Evolutionary conservation across 2,113 vertebrate genomes (phyloP).

Genomic region (Cephalopterus ornatus): DNA sequence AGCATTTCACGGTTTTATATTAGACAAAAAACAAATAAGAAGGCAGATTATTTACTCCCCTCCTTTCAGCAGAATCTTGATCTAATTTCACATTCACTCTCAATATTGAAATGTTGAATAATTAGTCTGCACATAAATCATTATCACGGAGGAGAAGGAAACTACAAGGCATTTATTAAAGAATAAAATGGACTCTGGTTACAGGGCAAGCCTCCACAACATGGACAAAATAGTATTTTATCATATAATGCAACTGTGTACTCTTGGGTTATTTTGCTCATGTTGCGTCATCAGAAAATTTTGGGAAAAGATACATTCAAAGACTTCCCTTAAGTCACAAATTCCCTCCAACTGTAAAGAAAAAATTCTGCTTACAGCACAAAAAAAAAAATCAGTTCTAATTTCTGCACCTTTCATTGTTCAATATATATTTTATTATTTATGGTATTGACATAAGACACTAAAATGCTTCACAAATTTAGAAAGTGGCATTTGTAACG

Average conservation of each 20-base stretch:
- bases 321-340: background rate
- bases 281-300: background rate
- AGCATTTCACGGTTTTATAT: background rate
- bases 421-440: background rate
- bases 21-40: background rate
- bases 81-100: background rate
- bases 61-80: background rate
- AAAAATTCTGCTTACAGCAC: background rate
- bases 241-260: background rate
- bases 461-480: background rate
- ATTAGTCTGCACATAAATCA: background rate
- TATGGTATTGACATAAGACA: background rate
- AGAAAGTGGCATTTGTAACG: background rate
- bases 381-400: background rate
- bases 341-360: background rate
- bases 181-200: background rate
- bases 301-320: background rate
- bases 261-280: background rate
- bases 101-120: background rate
- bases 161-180: background rate
- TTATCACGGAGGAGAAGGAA: background rate
- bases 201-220: background rate
- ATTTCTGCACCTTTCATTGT: background rate
- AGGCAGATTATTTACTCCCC: background rate
- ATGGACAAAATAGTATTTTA: background rate